These are phyloP conservation scores for Drosophila kambysellisi DNA, from an alignment of 2,888 invertebrate genomes.

Conservation along the genomic window DNA sequence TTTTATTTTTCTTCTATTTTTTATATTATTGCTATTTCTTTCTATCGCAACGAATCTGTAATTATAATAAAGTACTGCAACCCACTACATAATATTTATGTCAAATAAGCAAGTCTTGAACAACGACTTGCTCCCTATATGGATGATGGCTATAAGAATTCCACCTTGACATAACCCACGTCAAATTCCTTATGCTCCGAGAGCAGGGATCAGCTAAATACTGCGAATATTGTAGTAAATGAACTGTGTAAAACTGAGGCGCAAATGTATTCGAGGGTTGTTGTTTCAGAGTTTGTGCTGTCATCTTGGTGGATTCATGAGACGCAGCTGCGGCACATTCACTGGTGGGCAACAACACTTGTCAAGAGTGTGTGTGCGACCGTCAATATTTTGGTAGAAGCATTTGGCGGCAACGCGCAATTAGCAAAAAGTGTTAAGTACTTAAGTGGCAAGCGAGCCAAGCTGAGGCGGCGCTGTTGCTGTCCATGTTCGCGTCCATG, in stretches of 20 bases:
- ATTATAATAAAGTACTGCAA: conserved; percentile 4
- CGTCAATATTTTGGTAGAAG: conserved; percentile 70
- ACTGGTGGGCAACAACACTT: conserved; percentile 70
- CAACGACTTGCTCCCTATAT: conserved; percentile 31
- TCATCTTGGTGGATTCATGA: conserved; percentile 54
- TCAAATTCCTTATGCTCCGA: conserved; percentile 17
- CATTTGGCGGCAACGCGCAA: conserved; percentile 73
- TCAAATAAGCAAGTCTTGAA: conserved; percentile 6
- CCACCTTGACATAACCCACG: conserved; percentile 39
- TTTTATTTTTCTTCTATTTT: not conserved
- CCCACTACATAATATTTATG: conserved; percentile 9
- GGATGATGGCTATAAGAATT: conserved; percentile 25
- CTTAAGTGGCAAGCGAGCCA: conserved; percentile 74
- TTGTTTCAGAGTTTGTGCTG: conserved; percentile 44
- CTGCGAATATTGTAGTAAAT: not conserved
- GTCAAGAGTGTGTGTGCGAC: conserved; percentile 43
- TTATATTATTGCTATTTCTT: not conserved
- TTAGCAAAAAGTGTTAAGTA: conserved; percentile 82
- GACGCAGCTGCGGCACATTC: conserved; percentile 35
- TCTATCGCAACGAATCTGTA: not conserved
- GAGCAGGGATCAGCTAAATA: not conserved
- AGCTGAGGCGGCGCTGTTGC: conserved; percentile 56
- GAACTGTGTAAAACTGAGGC: conserved; percentile 36
- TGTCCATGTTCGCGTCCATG: conserved; percentile 44
- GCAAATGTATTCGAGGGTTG: conserved; percentile 41